phyloP scores from a whole-genome alignment of 2,888 invertebrate genomes.

The Serripes groenlandicus region DNA sequence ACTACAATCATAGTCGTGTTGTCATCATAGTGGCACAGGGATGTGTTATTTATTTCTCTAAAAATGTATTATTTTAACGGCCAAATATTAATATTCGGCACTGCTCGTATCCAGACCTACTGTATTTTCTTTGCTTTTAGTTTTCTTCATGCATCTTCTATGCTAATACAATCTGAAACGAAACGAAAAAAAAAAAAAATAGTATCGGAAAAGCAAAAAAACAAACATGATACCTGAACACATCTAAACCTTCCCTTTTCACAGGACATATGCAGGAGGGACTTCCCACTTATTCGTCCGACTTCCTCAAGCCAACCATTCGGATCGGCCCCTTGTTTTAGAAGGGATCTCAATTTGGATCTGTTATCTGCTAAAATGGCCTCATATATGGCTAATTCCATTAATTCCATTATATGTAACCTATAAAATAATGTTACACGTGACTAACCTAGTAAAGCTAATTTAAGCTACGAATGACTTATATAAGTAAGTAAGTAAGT shows the following conservation, averaged over 20 bases:
- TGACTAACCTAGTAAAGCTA: background rate
- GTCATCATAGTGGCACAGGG: no score
- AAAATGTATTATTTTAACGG: no score
- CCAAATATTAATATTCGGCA: no score
- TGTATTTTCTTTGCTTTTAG: background rate
- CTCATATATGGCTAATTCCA: conserved; percentile 11
- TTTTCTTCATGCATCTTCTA: background rate
- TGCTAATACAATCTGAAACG: background rate
- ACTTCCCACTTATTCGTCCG: conserved; percentile 75
- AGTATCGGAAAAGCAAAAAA: no score
- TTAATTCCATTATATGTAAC: background rate
- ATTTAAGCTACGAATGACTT: background rate
- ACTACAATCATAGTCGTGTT: no score
- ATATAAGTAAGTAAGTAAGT: background rate
- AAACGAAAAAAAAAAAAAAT: background rate
- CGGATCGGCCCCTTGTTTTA: conserved; percentile 70
- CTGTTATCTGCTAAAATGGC: conserved; percentile 18
- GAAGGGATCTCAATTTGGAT: conserved; percentile 14
- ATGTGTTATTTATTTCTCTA: no score
- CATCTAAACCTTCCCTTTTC: conserved; percentile 78
- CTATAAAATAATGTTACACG: background rate
- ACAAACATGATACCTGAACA: conserved; percentile 58
- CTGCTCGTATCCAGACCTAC: no score
- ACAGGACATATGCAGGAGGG: conserved; percentile 79
- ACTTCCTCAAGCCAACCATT: conserved; percentile 76